Percentiles rank a stretch among this genome's conserved stretches.
These are phyloP conservation scores for Microctonus brassicae DNA, from an alignment of 2,888 invertebrate genomes.

Conservation along the genomic window DNA sequence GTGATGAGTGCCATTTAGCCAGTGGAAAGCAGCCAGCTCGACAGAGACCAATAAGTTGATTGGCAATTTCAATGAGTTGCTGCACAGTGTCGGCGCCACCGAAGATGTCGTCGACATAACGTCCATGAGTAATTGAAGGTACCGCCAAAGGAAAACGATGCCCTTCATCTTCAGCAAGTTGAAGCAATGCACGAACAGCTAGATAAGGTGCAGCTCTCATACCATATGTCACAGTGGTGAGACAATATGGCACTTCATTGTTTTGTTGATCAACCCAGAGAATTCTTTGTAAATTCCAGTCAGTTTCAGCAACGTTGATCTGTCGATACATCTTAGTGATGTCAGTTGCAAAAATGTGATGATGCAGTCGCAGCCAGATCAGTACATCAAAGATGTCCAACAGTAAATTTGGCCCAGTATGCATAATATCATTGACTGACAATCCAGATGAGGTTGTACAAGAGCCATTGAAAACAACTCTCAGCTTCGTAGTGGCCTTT, in stretches of 20 bases:
- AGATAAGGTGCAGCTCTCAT: too few relatives aligned
- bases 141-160: conserved; percentile 29
- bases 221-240: too few relatives aligned
- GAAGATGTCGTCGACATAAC: too few relatives aligned
- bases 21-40: too few relatives aligned
- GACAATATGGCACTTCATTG: background rate
- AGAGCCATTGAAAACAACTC: conserved; percentile 33
- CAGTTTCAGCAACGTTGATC: conserved; percentile 2
- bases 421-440: conserved; percentile 23
- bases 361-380: too few relatives aligned
- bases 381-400: too few relatives aligned
- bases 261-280: conserved; percentile 14
- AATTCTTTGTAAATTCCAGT: conserved; percentile 31
- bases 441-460: background rate
- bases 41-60: too few relatives aligned
- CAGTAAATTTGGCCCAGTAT: conserved; percentile 1
- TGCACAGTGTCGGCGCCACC: conserved; percentile 6
- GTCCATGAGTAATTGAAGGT: background rate
- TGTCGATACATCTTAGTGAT: conserved; percentile 27
- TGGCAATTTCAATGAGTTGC: too few relatives aligned
- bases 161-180: conserved; percentile 34
- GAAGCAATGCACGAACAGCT: background rate
- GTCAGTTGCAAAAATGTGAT: too few relatives aligned
- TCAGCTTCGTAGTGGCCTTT: conserved; percentile 12
- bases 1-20: too few relatives aligned